These are phyloP conservation scores for Ectemnius lituratus DNA, from an alignment of 2,888 invertebrate genomes.

Conservation along the genomic window DNA sequence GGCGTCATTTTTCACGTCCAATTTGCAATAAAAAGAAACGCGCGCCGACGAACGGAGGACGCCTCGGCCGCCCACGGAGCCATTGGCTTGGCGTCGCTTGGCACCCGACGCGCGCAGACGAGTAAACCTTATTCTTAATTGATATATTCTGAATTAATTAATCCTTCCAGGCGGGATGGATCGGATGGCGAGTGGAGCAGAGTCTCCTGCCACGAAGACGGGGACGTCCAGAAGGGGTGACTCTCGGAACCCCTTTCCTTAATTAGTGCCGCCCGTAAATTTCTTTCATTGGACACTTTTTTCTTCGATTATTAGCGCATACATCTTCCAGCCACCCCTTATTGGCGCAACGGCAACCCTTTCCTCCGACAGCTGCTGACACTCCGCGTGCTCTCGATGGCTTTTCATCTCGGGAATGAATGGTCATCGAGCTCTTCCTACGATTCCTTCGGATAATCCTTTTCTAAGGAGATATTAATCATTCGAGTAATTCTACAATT, in stretches of 20 bases:
- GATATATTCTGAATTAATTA: conserved; percentile 78
- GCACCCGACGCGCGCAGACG: conserved; percentile 62
- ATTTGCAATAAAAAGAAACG: conserved; percentile 76
- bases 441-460: no score
- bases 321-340: conserved; percentile 75
- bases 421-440: no score
- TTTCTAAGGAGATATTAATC: no score
- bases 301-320: conserved; percentile 78
- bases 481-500: no score
- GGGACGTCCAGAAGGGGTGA: conserved; percentile 31
- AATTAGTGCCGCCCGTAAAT: conserved; percentile 77
- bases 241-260: conserved; percentile 69
- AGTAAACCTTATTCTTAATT: conserved; percentile 78
- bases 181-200: conserved; percentile 40
- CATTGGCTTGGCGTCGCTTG: conserved; percentile 34
- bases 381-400: conserved; percentile 2
- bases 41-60: conserved; percentile 24
- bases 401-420: background rate
- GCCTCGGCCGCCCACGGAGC: conserved; percentile 24
- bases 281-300: conserved; percentile 77
- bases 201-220: conserved; percentile 4
- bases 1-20: conserved; percentile 79
- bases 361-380: conserved; percentile 70
- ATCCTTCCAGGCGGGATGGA: conserved; percentile 69
- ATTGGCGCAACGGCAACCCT: conserved; percentile 69